phyloP scores from a whole-genome alignment of 2,888 invertebrate species.

The Lycophotia porphyrea region DNA sequence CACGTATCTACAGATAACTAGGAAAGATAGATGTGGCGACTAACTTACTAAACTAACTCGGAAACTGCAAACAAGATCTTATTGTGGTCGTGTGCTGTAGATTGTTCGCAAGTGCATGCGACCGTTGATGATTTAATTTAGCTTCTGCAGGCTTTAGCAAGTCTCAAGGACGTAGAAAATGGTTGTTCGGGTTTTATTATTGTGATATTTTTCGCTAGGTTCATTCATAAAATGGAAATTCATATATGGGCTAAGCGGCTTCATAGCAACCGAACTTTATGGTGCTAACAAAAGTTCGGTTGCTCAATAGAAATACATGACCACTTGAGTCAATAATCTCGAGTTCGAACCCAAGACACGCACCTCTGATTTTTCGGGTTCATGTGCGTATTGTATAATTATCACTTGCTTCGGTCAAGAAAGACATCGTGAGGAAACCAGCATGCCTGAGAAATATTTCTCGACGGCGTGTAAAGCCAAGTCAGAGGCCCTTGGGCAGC shows the following conservation, averaged over 20 bases:
- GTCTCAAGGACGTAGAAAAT: neutral
- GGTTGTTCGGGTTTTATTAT: neutral
- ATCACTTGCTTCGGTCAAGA: too few species aligned
- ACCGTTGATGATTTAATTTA: slow-evolving; percentile 61
- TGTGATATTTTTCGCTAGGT: neutral
- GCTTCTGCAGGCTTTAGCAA: slow-evolving; percentile 26
- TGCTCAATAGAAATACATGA: too few species aligned
- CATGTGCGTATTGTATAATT: too few species aligned
- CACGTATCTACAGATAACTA: slow-evolving; percentile 39
- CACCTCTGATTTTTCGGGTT: too few species aligned
- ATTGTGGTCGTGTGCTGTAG: slow-evolving; percentile 58
- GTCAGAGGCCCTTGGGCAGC: too few species aligned
- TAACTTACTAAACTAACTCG: slow-evolving; percentile 53
- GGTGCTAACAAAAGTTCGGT: too few species aligned
- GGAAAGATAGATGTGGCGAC: slow-evolving; percentile 55
- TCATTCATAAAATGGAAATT: neutral
- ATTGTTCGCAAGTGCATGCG: slow-evolving; percentile 58
- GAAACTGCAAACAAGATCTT: slow-evolving; percentile 64
- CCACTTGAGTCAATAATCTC: too few species aligned
- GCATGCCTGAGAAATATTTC: too few species aligned
- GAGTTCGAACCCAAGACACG: too few species aligned
- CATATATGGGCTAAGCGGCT: neutral
- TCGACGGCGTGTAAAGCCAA: too few species aligned
- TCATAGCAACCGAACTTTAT: neutral
- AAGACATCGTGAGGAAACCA: too few species aligned